phyloP scores from a whole-genome alignment of 2,797 vertebrate species.

The Mionectes olivaceus region DNA sequence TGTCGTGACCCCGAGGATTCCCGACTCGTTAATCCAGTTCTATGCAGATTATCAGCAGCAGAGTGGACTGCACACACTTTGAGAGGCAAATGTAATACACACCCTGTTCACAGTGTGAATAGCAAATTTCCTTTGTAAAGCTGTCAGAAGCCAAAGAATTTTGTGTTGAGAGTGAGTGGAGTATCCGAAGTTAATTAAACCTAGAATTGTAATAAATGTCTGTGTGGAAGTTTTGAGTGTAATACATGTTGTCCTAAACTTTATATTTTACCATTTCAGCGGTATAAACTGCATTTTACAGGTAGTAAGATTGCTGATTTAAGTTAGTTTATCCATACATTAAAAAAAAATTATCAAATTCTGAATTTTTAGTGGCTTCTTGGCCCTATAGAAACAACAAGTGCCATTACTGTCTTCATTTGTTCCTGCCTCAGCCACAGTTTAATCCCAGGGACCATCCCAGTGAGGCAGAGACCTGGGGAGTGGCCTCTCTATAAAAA shows the following conservation, averaged over 20 bases:
- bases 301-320: background rate
- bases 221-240: background rate
- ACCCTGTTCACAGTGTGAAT: background rate
- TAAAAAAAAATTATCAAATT: background rate
- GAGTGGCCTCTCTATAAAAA: background rate
- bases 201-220: background rate
- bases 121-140: slow-evolving; percentile 16
- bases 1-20: slow-evolving; percentile 88
- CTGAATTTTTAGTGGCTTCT: background rate
- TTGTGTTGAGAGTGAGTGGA: background rate
- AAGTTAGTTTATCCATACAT: background rate
- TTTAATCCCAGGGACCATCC: background rate
- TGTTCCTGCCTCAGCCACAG: background rate
- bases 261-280: background rate
- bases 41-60: slow-evolving; percentile 88
- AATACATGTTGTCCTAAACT: background rate
- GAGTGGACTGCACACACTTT: slow-evolving; percentile 82
- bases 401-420: background rate
- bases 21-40: slow-evolving; percentile 87
- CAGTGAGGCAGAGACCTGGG: background rate
- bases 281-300: background rate
- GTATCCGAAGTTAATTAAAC: background rate
- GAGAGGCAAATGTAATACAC: slow-evolving; percentile 47
- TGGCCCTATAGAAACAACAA: background rate
- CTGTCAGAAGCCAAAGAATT: slow-evolving; percentile 37